Evolutionary conservation across 2,113 vertebrate genomes (phyloP), one percentile per base, ranked within the genome.

Genomic region (Passer montanus): DNA sequence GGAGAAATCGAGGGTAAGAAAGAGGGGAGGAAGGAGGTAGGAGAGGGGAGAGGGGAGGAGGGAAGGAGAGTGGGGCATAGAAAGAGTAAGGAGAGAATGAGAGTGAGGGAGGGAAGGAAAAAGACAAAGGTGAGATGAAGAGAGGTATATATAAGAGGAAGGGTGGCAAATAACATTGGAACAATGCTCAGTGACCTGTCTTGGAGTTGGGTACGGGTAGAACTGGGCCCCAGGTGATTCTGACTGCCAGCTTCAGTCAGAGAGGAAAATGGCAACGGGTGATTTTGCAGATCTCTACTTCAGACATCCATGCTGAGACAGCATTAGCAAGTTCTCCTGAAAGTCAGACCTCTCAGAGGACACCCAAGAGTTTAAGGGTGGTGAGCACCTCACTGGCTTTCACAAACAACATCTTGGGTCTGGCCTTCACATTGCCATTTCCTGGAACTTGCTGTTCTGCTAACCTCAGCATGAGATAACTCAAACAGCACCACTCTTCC

Each of bases 361-460:
- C 50, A 64, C 22, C 18, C 68, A 69, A 50, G 46, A 70, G n/a
- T 62, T 84, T 84, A 74, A 77, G n/a, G 74, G 59, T 16, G 31
- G 26, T 74, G 41, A 92, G 46, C 64, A 74, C 12, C 21, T 81
- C 80, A 80, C 67, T 44, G 70, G 44, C n/a, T 80, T 84, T 74
- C 64, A 67, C 52, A 86, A 79, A 76, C 21, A 89, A 7, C 11
- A 39, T 55, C 70, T 47, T 44, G 16, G 33, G 33, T 33, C 60
- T 70, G 66, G 69, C n/a, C 67, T 83, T 86, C 58, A 60, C 62
- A 76, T 2, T 21, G 53, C 6, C 7, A 49, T 88, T 90, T 92
- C 76, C 76, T 83, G 62, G 75, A 92, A 83, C 67, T 55, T 73
- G 35, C 39, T 90, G 75, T 79, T 93, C 79, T 90, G 91, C 63